A percentile compares a stretch with the other conserved stretches of the same genome.
Evolutionary conservation across 2,113 vertebrate species (phyloP).

Genomic region (Ictalurus punctatus): DNA sequence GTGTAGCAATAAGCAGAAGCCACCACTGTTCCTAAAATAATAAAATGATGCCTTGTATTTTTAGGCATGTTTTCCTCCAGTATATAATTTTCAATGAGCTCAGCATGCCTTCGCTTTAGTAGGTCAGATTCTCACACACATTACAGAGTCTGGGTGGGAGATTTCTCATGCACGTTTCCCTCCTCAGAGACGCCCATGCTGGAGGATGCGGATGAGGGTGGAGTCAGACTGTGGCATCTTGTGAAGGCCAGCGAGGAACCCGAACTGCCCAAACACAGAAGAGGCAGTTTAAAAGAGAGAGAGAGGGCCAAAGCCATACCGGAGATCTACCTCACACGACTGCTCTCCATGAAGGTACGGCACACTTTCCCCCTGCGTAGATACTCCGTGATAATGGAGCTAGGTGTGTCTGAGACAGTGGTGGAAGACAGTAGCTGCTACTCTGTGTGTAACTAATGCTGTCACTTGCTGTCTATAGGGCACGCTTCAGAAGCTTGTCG

Average conservation of each 20-base stretch:
- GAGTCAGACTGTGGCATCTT: conserved; percentile 93
- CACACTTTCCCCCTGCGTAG: neutral
- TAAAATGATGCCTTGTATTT: conserved; percentile 1
- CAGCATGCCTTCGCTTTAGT: neutral
- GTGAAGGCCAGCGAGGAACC: conserved; percentile 96
- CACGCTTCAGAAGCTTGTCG: conserved; percentile 96
- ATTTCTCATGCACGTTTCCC: neutral
- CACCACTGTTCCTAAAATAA: conserved; percentile 16
- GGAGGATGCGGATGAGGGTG: conserved; percentile 97
- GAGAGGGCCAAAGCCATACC: conserved; percentile 96
- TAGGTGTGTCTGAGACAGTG: neutral
- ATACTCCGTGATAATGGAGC: neutral
- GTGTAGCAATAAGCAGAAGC: neutral
- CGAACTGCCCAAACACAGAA: conserved; percentile 89
- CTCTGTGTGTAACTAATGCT: neutral
- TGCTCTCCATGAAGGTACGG: conserved; percentile 95
- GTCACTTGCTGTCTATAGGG: conserved; percentile 72
- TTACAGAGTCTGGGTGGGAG: neutral
- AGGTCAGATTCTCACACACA: neutral
- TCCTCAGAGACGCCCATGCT: conserved; percentile 92
- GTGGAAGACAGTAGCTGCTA: neutral
- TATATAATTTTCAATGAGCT: conserved; percentile 12
- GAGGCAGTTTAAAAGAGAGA: conserved; percentile 89
- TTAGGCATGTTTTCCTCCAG: neutral
- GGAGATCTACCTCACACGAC: conserved; percentile 96